Evolutionary conservation across 2,113 vertebrate genomes (phyloP), one percentile per base, ranked within the genome.

Genomic region (Turnix velox): DNA sequence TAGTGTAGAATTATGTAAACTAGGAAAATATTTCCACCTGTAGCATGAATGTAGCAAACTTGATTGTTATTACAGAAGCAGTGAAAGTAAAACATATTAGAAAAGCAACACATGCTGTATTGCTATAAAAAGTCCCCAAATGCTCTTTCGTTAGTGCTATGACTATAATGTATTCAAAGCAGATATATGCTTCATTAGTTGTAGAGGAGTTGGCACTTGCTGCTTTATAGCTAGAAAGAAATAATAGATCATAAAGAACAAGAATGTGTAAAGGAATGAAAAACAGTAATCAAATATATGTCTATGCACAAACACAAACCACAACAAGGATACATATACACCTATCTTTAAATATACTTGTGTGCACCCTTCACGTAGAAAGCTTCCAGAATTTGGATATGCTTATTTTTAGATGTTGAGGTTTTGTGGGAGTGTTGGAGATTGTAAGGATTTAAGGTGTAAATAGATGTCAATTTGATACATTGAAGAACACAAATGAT

Each of bases 1-100:
- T 88, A 77, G 19, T 82, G 45, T 15, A 81, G 59, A 92, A 92
- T 87, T 95, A 95, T 78, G 55, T 74, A 96, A 97, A 95, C 61
- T 68, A 88, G 84, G 35, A 95, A 94, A 80, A 52, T 2, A 5
- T 90, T 97, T 96, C 76, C 86, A 97, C 90, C 71, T 97, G 92
- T 87, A 94, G 31, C 75, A 80, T 59, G 35, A 96, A 80, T 39
- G 25, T 40, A 48, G 14, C 5, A 84, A 92, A 92, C 61, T 39
- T 94, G 71, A 95, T 92, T 18, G 22, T 88, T 96, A 89, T 96
- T 95, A 95, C 31, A 92, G 69, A 96, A 59, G 15, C 46, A 45
- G 49, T 71, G 46, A 76, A 92, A 81, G 87, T 78, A 92, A 96
- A 97, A 55, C 69, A 62, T 74, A 69, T 87, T 84, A 92, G 73